phyloP scores from a whole-genome alignment of 2,797 vertebrate species.

The Melanotaenia pygmaea region DNA sequence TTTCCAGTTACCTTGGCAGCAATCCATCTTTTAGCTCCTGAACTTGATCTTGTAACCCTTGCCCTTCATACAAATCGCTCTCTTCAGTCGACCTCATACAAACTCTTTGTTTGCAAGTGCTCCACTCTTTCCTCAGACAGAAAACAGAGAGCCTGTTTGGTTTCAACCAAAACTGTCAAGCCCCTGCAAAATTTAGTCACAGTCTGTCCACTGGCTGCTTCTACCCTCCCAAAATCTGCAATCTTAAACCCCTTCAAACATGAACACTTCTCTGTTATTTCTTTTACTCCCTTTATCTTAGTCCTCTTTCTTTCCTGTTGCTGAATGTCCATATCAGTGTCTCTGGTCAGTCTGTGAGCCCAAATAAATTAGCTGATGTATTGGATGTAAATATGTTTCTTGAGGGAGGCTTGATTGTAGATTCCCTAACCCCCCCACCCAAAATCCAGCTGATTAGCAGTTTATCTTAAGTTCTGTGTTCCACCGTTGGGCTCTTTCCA shows the following conservation, averaged over 20 bases:
- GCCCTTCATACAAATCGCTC: constrained; percentile 46
- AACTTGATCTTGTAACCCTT: constrained; percentile 55
- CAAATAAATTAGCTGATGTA: constrained; percentile 62
- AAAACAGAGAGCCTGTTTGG: constrained; percentile 56
- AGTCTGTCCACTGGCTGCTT: constrained; percentile 51
- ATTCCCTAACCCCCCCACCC: constrained; percentile 15
- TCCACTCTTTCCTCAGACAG: constrained; percentile 42
- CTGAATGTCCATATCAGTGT: constrained; percentile 60
- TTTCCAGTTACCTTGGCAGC: constrained; percentile 69
- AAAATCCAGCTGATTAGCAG: constrained; percentile 37
- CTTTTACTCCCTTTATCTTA: constrained; percentile 20
- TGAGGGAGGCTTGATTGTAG: constrained; percentile 56
- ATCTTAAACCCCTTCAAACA: constrained; percentile 41
- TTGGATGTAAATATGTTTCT: constrained; percentile 76
- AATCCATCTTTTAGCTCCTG: constrained; percentile 57
- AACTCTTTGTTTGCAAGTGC: constrained; percentile 52
- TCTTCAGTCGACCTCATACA: constrained; percentile 52
- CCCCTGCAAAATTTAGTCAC: constrained; percentile 40
- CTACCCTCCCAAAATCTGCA: constrained; percentile 33
- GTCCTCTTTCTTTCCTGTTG: constrained; percentile 21
- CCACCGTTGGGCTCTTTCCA: constrained; percentile 49
- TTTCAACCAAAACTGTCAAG: constrained; percentile 58
- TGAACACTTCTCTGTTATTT: constrained; percentile 38
- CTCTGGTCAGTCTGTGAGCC: constrained; percentile 68
- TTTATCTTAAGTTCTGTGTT: constrained; percentile 62